Evolutionary conservation across 2,113 vertebrate species (phyloP).

Genomic region (Cyanocitta stelleri): DNA sequence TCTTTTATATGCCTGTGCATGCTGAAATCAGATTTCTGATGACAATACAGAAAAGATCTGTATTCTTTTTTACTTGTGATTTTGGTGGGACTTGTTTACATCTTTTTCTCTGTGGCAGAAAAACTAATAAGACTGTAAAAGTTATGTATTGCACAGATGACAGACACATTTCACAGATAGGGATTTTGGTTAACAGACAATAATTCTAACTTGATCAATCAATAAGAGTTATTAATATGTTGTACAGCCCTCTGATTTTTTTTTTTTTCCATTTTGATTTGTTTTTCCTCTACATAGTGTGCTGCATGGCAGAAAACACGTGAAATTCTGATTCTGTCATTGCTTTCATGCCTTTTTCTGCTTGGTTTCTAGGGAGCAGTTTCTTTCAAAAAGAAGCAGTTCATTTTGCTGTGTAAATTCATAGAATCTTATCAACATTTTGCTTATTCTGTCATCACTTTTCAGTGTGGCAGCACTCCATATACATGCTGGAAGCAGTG

Average conservation of each 20-base stretch:
- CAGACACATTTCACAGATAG: neutral
- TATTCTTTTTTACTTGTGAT: neutral
- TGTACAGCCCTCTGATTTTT: neutral
- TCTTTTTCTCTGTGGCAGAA: neutral
- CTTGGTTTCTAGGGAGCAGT: neutral
- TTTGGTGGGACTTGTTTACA: neutral
- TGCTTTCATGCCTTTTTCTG: neutral
- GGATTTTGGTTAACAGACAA: neutral
- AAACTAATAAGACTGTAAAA: neutral
- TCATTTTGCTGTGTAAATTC: constrained; percentile 24
- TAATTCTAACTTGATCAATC: neutral
- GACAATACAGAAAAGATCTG: neutral
- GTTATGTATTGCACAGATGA: neutral
- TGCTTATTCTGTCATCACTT: neutral
- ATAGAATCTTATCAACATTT: neutral
- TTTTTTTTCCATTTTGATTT: neutral
- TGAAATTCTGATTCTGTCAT: neutral
- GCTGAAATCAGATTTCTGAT: neutral
- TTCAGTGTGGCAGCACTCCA: neutral
- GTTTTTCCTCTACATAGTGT: neutral
- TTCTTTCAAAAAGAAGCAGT: neutral
- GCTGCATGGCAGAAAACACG: neutral
- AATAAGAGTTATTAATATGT: neutral
- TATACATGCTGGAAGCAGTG: constrained; percentile 26
- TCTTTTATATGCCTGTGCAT: neutral